Percentiles rank a stretch among this genome's conserved stretches.
Conservation (phyloP, 2,888 invertebrate species). For the Calephelis perditalis region DNA sequence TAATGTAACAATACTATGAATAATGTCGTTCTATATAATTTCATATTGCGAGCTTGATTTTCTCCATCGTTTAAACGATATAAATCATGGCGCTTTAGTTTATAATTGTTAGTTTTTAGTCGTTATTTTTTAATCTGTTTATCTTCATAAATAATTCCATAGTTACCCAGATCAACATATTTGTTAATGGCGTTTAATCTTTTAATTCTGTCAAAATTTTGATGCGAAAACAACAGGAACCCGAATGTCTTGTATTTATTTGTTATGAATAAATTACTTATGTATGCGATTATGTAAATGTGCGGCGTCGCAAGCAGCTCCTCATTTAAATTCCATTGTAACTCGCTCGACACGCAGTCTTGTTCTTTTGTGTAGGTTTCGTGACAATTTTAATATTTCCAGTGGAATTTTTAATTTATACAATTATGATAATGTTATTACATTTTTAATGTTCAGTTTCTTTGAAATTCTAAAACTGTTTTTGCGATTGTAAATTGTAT, state of each 20-base stretch:
- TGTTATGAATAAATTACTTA: constrained; percentile 57
- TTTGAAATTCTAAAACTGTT: constrained; percentile 21
- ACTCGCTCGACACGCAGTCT: constrained; percentile 47
- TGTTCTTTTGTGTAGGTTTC: constrained; percentile 50
- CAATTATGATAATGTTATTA: constrained; percentile 31
- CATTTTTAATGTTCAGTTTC: constrained; percentile 21
- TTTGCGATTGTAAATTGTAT: constrained; percentile 13
- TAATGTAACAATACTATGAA: background rate
- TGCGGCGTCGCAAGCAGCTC: constrained; percentile 56
- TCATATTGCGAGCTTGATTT: too few species aligned
- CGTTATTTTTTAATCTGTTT: too few species aligned
- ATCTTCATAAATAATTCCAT: too few species aligned
- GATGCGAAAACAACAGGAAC: constrained; percentile 4
- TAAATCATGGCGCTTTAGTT: too few species aligned
- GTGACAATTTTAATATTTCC: constrained; percentile 46
- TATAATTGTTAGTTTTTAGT: too few species aligned
- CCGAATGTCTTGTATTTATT: constrained; percentile 45
- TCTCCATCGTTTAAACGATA: too few species aligned
- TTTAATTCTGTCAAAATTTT: constrained; percentile 4
- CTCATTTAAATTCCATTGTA: constrained; percentile 72
- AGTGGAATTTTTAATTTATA: constrained; percentile 33
- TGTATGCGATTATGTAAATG: constrained; percentile 69
- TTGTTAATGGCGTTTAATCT: constrained; percentile 1
- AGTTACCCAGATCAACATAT: too few species aligned
- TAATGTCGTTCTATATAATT: background rate